Evolutionary conservation across 2,888 invertebrate genomes (phyloP).

Genomic region (Platypus cylindrus): DNA sequence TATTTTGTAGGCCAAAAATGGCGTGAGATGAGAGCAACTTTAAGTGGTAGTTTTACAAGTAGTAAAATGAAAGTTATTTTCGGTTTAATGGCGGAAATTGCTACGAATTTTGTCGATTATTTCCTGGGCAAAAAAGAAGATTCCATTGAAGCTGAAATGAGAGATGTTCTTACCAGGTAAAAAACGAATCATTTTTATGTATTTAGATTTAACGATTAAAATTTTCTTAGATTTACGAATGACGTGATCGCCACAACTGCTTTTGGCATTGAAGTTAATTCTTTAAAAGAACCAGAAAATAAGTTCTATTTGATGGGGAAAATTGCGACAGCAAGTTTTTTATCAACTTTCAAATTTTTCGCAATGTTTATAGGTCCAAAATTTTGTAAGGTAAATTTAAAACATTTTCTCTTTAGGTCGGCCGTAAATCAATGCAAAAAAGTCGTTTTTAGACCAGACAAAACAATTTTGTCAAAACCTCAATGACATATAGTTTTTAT

Average conservation of each 20-base stretch:
- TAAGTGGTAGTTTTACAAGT: slow-evolving; percentile 29
- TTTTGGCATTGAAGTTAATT: slow-evolving; percentile 37
- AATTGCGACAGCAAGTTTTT: too few species aligned
- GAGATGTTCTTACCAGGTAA: slow-evolving; percentile 33
- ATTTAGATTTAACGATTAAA: too few species aligned
- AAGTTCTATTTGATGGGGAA: slow-evolving; percentile 14
- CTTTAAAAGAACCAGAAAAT: slow-evolving; percentile 34
- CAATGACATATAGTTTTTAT: too few species aligned
- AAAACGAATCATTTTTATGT: too few species aligned
- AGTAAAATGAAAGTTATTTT: slow-evolving; percentile 31
- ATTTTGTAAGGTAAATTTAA: too few species aligned
- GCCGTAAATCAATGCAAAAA: too few species aligned
- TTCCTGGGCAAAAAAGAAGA: slow-evolving; percentile 21
- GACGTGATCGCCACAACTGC: slow-evolving; percentile 37
- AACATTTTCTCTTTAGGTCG: too few species aligned
- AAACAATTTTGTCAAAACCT: too few species aligned
- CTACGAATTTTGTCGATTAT: slow-evolving; percentile 17
- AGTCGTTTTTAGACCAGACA: too few species aligned
- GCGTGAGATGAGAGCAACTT: slow-evolving; percentile 27
- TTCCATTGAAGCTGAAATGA: slow-evolving; percentile 32
- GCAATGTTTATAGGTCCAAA: too few species aligned
- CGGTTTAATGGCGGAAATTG: slow-evolving; percentile 19
- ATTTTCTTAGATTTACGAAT: slow-evolving; percentile 38
- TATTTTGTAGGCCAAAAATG: slow-evolving; percentile 22
- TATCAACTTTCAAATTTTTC: too few species aligned